Evolutionary conservation across 1,140 invertebrate species (phyloP).

Genomic region (Calliphora vicina): DNA sequence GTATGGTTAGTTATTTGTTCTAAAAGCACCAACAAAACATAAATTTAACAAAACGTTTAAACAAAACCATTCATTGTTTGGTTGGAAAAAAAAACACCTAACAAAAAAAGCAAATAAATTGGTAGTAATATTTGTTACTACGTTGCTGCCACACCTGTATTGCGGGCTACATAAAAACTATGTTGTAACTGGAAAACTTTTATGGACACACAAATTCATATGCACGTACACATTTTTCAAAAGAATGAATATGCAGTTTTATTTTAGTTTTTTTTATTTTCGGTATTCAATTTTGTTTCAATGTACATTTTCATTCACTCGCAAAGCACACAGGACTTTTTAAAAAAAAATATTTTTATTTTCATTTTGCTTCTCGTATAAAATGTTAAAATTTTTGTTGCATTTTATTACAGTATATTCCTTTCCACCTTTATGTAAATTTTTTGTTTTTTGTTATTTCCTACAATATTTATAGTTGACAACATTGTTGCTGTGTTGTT

Average conservation of each 20-base stretch:
- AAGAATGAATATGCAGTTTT: neutral
- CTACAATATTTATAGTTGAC: conserved; percentile 25
- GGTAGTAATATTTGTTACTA: neutral
- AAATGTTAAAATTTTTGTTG: neutral
- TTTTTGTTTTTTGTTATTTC: neutral
- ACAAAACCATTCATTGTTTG: neutral
- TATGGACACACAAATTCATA: neutral
- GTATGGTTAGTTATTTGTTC: neutral
- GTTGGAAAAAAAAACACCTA: neutral
- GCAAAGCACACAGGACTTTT: neutral
- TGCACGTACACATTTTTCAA: neutral
- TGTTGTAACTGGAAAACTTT: neutral
- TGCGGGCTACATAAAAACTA: no score
- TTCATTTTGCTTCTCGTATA: neutral
- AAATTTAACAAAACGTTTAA: neutral
- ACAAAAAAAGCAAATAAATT: neutral
- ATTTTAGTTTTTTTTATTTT: neutral
- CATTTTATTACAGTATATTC: neutral
- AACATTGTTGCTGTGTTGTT: conserved; percentile 15
- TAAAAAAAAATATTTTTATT: neutral
- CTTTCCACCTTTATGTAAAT: neutral
- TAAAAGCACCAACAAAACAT: neutral
- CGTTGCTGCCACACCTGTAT: neutral
- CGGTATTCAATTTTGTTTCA: neutral
- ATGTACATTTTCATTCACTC: neutral